Conservation (phyloP, 1,140 invertebrate genomes). For the Saccostrea echinata region DNA sequence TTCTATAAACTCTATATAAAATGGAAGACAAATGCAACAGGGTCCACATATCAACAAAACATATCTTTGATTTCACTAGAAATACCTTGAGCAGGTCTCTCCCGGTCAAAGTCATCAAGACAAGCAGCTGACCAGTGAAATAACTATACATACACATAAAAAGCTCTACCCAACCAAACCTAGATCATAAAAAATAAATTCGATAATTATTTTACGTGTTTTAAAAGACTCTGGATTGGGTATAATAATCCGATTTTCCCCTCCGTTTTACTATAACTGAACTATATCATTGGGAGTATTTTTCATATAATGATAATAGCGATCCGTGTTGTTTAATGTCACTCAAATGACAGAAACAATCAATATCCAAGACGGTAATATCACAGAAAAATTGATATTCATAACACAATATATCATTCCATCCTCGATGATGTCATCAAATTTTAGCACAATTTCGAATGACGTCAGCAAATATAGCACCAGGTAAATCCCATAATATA, state of each 20-base stretch:
- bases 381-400: slow-evolving; percentile 29
- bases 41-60: background rate
- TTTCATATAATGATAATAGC: background rate
- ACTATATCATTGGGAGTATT: background rate
- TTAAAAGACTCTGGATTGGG: background rate
- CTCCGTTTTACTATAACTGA: background rate
- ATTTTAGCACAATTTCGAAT: slow-evolving; percentile 1
- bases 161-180: background rate
- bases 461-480: slow-evolving; percentile 38
- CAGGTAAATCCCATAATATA: background rate
- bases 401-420: background rate
- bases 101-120: background rate
- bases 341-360: background rate
- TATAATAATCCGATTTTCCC: background rate
- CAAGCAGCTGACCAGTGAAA: background rate
- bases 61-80: background rate
- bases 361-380: background rate
- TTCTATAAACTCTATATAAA: slow-evolving; percentile 13
- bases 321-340: background rate
- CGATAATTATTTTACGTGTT: background rate
- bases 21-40: slow-evolving; percentile 30
- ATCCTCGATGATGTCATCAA: slow-evolving; percentile 8
- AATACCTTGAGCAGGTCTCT: background rate
- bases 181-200: background rate
- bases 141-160: background rate